Percentiles rank a stretch among this genome's conserved stretches.
These are phyloP conservation scores for Polyommatus icarus DNA, from an alignment of 2,888 invertebrate species.

Conservation along the genomic window DNA sequence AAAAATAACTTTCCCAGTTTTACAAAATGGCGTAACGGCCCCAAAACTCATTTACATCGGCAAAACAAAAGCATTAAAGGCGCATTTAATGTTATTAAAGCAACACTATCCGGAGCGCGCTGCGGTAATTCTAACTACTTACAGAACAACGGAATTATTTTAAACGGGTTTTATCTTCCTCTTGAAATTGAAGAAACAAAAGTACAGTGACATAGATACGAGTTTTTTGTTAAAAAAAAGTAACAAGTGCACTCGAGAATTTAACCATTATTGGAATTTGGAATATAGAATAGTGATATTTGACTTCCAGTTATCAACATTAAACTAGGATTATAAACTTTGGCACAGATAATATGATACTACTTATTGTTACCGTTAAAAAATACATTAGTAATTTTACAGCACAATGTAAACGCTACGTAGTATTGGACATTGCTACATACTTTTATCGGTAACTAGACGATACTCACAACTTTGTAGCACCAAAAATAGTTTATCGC, in stretches of 20 bases:
- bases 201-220: neutral
- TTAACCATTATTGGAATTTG: no score
- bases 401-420: no score
- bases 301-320: no score
- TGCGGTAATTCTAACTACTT: slow-evolving; percentile 22
- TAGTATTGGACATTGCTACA: no score
- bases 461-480: no score
- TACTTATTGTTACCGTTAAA: no score
- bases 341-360: no score
- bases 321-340: no score
- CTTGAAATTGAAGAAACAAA: slow-evolving; percentile 7
- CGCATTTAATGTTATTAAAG: slow-evolving; percentile 23
- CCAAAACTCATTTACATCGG: slow-evolving; percentile 12
- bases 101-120: neutral
- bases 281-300: no score
- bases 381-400: no score
- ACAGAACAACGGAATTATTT: slow-evolving; percentile 17
- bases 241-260: neutral
- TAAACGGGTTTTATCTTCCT: slow-evolving; percentile 17
- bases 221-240: neutral
- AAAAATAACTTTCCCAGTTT: neutral
- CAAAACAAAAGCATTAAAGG: slow-evolving; percentile 22
- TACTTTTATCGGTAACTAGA: no score
- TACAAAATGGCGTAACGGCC: neutral
- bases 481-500: no score